A percentile compares a stretch with the other conserved stretches of the same genome.
Conservation (phyloP, 2,113 vertebrate species). For the Tor tambroides region DNA sequence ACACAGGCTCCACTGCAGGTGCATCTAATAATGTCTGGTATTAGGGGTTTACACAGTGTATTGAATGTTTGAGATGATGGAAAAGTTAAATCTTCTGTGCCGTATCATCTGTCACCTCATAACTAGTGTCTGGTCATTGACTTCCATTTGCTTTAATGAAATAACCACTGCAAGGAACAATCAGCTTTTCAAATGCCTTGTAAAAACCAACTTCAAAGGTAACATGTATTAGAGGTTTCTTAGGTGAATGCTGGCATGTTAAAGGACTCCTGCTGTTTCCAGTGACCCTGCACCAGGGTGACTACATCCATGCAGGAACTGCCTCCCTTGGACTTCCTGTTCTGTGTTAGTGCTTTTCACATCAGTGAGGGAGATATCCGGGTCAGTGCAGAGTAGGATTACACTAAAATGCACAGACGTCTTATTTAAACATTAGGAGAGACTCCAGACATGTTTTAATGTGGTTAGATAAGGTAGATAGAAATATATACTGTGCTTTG, state of each 20-base stretch:
- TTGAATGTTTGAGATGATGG: neutral
- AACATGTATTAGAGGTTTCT: constrained; percentile 64
- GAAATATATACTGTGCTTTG: neutral
- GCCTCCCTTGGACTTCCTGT: constrained; percentile 64
- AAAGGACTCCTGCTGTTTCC: constrained; percentile 56
- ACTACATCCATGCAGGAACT: constrained; percentile 70
- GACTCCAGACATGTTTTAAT: neutral
- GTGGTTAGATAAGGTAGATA: neutral
- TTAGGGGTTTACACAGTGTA: neutral
- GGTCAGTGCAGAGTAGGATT: constrained; percentile 50
- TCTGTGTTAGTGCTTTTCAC: constrained; percentile 55
- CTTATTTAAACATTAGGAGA: constrained; percentile 2
- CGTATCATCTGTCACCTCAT: constrained; percentile 68
- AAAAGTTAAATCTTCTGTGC: constrained; percentile 50
- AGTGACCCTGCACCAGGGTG: constrained; percentile 51
- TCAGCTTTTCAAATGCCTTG: constrained; percentile 50
- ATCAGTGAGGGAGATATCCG: constrained; percentile 54
- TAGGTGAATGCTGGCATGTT: constrained; percentile 43
- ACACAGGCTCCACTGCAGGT: constrained; percentile 3
- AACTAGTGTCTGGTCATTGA: constrained; percentile 39
- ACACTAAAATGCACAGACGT: constrained; percentile 9
- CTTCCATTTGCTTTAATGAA: constrained; percentile 56
- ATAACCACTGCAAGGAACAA: constrained; percentile 35
- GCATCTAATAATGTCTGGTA: neutral
- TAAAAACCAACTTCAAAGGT: constrained; percentile 69